Conservation (phyloP, 2,113 vertebrate genomes). For the Triplophysa siluroides region DNA sequence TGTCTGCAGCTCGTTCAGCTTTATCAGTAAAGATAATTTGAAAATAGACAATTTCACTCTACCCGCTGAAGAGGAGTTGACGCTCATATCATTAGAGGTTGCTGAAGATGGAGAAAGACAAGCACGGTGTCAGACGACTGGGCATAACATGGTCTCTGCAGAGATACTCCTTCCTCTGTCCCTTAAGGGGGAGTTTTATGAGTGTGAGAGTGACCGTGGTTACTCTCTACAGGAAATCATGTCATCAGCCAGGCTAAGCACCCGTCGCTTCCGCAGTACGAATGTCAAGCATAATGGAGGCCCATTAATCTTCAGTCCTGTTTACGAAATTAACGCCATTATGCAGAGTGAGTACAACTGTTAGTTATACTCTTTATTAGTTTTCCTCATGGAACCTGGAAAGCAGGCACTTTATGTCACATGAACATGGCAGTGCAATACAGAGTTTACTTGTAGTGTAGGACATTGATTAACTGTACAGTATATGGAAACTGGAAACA, state of each 20-base stretch:
- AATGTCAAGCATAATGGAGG: slow-evolving; percentile 48
- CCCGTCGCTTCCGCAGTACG: slow-evolving; percentile 62
- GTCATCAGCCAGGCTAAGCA: slow-evolving; percentile 56
- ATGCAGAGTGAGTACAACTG: slow-evolving; percentile 82
- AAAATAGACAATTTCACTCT: slow-evolving; percentile 59
- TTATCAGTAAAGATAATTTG: slow-evolving; percentile 67
- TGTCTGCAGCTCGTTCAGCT: slow-evolving; percentile 67
- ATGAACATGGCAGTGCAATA: too few species aligned
- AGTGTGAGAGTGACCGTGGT: slow-evolving; percentile 49
- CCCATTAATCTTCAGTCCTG: slow-evolving; percentile 68
- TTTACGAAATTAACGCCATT: slow-evolving; percentile 79
- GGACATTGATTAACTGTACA: too few species aligned
- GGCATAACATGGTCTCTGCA: slow-evolving; percentile 36
- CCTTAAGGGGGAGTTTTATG: slow-evolving; percentile 66
- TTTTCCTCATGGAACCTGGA: neutral
- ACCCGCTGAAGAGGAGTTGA: slow-evolving; percentile 58
- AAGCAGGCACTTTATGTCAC: too few species aligned
- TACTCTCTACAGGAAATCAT: slow-evolving; percentile 75
- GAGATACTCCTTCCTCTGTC: slow-evolving; percentile 67
- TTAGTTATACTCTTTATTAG: neutral
- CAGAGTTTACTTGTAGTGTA: too few species aligned
- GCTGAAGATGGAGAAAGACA: slow-evolving; percentile 5
- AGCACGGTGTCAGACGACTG: slow-evolving; percentile 67
- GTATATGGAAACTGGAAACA: too few species aligned
- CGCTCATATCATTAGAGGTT: slow-evolving; percentile 60